A percentile compares a stretch with the other conserved stretches of the same genome.
Evolutionary conservation across 2,888 invertebrate genomes (phyloP).

Genomic region (Choristoneura rosaceana): DNA sequence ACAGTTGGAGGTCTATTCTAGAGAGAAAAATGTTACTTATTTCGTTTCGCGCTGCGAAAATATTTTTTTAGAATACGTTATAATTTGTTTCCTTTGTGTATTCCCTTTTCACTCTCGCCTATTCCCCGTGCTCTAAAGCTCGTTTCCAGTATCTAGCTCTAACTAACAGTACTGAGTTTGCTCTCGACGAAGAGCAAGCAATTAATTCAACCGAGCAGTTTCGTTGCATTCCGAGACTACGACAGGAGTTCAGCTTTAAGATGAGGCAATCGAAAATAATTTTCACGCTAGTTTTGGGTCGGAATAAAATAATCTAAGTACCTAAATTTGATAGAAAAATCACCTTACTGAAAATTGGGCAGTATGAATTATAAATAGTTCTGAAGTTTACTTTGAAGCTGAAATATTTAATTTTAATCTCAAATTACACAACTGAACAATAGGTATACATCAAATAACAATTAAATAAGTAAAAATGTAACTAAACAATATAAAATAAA

Average conservation of each 20-base stretch:
- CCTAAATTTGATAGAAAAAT: too few species aligned
- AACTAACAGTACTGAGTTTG: neutral
- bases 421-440: too few species aligned
- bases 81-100: neutral
- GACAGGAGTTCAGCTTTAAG: neutral
- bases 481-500: too few species aligned
- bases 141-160: neutral
- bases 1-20: neutral
- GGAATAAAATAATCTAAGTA: too few species aligned
- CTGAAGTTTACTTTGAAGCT: too few species aligned
- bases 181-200: neutral
- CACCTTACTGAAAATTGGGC: too few species aligned
- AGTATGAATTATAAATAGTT: too few species aligned
- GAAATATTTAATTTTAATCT: too few species aligned
- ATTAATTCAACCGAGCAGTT: conserved; percentile 6
- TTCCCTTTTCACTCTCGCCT: neutral
- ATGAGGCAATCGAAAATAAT: neutral
- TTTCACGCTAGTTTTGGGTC: neutral
- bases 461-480: too few species aligned
- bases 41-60: neutral
- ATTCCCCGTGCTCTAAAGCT: neutral
- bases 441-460: too few species aligned
- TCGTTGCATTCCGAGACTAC: neutral
- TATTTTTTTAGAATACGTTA: neutral
- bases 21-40: neutral